phyloP scores from a whole-genome alignment of 1,140 invertebrate genomes.

The Rhopalosiphum maidis region DNA sequence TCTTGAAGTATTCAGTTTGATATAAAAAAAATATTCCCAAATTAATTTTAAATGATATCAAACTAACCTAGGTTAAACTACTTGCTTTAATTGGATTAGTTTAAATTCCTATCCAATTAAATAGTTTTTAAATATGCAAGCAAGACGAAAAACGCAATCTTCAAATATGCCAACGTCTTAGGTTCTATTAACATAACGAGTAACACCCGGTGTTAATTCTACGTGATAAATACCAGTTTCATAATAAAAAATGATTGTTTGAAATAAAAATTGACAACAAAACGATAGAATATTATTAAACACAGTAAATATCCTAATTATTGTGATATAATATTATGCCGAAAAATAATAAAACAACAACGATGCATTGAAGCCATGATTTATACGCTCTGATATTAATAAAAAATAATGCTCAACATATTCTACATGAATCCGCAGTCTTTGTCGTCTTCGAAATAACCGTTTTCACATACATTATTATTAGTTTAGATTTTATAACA shows the following conservation, averaged over 20 bases:
- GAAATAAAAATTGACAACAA: background rate
- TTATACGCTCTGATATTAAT: too few species aligned
- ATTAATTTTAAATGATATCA: conserved; percentile 4
- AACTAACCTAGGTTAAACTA: background rate
- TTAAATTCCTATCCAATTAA: background rate
- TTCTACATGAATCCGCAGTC: too few species aligned
- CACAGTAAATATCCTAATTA: background rate
- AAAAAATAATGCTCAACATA: too few species aligned
- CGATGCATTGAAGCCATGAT: too few species aligned
- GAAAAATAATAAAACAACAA: background rate
- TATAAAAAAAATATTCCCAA: background rate
- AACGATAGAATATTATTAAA: background rate
- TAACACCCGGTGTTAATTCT: background rate
- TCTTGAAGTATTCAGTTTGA: conserved; percentile 8
- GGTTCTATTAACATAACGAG: background rate
- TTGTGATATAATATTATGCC: background rate
- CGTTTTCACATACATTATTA: too few species aligned
- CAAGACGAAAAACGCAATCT: background rate
- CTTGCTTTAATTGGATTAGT: background rate
- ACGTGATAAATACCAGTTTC: background rate
- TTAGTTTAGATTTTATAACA: too few species aligned
- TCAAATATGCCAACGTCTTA: background rate
- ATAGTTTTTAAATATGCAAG: background rate
- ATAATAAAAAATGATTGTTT: background rate
- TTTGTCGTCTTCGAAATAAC: too few species aligned